Evolutionary conservation across 2,113 vertebrate genomes (phyloP).

Genomic region (Sorex fumeus): DNA sequence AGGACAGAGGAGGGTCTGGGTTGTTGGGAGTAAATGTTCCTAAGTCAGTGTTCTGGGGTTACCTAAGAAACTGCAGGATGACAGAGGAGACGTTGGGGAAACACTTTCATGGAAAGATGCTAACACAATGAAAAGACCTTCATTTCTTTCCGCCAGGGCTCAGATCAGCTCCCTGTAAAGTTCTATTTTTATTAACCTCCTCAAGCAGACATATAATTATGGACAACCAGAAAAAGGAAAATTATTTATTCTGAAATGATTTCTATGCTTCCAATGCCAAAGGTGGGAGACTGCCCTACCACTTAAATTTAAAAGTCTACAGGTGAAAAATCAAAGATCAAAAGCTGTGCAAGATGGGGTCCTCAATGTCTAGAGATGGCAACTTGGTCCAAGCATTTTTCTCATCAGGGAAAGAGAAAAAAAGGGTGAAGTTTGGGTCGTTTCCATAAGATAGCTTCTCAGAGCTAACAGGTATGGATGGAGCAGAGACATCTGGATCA

Average conservation of each 20-base stretch:
- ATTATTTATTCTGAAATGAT: slow-evolving; percentile 46
- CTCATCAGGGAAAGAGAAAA: not conserved
- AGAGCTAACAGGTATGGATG: not conserved
- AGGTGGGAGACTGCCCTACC: not conserved
- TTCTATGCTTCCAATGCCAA: slow-evolving; percentile 10
- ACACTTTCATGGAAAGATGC: not conserved
- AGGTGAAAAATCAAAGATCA: not conserved
- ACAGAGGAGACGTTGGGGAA: not conserved
- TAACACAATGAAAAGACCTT: not conserved
- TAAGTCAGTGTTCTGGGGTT: not conserved
- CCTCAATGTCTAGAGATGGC: not conserved
- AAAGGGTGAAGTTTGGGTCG: not conserved
- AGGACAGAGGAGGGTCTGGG: not conserved
- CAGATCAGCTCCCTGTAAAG: slow-evolving; percentile 4
- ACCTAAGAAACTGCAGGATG: not conserved
- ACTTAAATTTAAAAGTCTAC: slow-evolving; percentile 8
- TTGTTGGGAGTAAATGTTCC: not conserved
- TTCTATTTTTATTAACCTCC: slow-evolving; percentile 43
- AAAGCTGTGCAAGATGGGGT: not conserved
- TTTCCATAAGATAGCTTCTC: not conserved
- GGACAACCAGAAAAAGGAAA: slow-evolving; percentile 34
- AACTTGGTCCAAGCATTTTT: too few species aligned
- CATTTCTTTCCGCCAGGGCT: not conserved
- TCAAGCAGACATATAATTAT: slow-evolving; percentile 6
- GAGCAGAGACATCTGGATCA: not conserved